These are phyloP conservation scores for Clivina fossor DNA, from an alignment of 2,888 invertebrate genomes.

Conservation along the genomic window DNA sequence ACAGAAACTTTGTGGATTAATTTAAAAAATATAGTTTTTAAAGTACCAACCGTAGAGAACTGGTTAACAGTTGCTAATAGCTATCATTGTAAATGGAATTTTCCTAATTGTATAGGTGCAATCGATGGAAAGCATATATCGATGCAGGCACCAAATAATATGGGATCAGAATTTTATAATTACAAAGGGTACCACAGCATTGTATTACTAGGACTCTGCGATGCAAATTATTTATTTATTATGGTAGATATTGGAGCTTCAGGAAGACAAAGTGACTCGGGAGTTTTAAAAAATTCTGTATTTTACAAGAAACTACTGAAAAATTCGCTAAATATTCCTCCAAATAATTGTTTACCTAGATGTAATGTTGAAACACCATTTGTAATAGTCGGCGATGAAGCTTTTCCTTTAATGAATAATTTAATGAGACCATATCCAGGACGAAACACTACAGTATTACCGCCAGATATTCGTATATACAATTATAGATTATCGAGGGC, in stretches of 20 bases:
- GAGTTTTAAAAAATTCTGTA: conserved; percentile 33
- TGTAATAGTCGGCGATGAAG: too few species aligned
- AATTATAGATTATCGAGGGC: too few species aligned
- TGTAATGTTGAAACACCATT: neutral
- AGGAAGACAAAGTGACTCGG: conserved; percentile 36
- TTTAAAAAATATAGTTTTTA: too few species aligned
- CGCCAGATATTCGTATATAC: too few species aligned
- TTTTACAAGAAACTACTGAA: neutral
- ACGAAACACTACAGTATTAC: too few species aligned
- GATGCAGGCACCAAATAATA: conserved; percentile 29
- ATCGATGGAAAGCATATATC: conserved; percentile 3
- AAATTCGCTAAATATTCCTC: neutral
- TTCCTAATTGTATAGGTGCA: conserved; percentile 1
- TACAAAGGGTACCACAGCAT: conserved; percentile 38
- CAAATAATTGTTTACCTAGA: neutral
- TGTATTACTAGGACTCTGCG: conserved; percentile 36
- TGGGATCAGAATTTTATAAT: conserved; percentile 36
- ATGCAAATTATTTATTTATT: conserved; percentile 36
- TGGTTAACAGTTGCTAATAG: too few species aligned
- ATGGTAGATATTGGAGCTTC: conserved; percentile 36
- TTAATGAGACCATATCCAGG: too few species aligned
- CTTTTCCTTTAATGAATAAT: too few species aligned
- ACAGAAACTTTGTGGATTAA: too few species aligned
- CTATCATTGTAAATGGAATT: too few species aligned
- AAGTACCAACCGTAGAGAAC: too few species aligned